Conservation (phyloP, 2,888 invertebrate genomes). For the Ptychoptera albimana region DNA sequence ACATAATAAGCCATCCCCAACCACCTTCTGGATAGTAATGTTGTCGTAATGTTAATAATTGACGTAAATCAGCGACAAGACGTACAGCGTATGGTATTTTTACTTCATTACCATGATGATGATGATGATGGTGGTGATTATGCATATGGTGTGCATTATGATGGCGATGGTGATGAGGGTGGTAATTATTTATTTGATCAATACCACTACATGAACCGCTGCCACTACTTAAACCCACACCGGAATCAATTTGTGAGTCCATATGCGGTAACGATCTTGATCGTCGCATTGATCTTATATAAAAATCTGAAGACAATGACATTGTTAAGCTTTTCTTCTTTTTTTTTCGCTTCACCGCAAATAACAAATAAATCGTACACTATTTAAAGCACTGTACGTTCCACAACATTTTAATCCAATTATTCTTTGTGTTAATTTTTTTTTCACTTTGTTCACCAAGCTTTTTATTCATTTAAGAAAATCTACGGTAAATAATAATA, state of each 20-base stretch:
- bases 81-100: conserved; percentile 6
- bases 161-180: neutral
- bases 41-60: conserved; percentile 21
- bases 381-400: no score
- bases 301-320: conserved; percentile 1
- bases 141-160: neutral
- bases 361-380: no score
- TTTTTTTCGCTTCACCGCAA: conserved; percentile 1
- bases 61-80: conserved; percentile 8
- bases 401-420: no score
- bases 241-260: conserved; percentile 7
- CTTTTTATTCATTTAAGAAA: no score
- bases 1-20: conserved; percentile 71
- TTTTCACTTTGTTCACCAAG: no score
- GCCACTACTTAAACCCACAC: conserved; percentile 4
- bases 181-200: conserved; percentile 3
- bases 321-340: neutral
- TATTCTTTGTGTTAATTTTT: no score
- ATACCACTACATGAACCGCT: conserved; percentile 8
- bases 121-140: neutral
- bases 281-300: conserved; percentile 3
- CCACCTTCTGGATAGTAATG: conserved; percentile 79
- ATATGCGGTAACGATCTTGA: conserved; percentile 8
- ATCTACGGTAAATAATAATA: no score
- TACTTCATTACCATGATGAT: neutral